Conservation (phyloP, 2,113 vertebrate species). For the Chaetura pelagica region DNA sequence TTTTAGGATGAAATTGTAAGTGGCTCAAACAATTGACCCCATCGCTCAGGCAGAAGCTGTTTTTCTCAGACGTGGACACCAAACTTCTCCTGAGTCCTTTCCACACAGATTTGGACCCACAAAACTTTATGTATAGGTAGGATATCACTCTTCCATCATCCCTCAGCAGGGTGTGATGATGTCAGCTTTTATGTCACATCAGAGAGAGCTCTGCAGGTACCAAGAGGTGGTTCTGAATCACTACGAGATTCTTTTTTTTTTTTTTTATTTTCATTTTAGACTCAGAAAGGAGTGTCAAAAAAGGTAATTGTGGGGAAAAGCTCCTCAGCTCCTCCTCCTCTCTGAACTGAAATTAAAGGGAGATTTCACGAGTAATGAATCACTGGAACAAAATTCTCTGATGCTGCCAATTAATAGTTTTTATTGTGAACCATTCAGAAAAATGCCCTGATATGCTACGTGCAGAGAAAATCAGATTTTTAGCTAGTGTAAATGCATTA, state of each 20-base stretch:
- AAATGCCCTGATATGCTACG: not conserved
- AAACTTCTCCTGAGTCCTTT: not conserved
- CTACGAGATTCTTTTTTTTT: accelerated
- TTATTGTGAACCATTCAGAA: not conserved
- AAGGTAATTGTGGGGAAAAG: not conserved
- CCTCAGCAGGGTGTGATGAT: not conserved
- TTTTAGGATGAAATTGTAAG: not conserved
- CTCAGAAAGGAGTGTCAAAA: not conserved
- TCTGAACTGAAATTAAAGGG: not conserved
- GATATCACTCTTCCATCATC: not conserved
- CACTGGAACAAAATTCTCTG: not conserved
- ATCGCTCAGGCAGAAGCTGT: not conserved
- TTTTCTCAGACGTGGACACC: not conserved
- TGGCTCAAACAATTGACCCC: not conserved
- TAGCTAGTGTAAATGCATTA: not conserved
- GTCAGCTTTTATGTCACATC: not conserved
- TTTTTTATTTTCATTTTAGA: not conserved
- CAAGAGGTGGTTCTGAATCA: not conserved
- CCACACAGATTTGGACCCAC: not conserved
- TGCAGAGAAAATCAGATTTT: not conserved
- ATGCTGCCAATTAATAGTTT: slow-evolving; percentile 7
- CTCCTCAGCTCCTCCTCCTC: not conserved
- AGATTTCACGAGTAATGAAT: not conserved
- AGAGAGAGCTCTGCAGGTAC: not conserved
- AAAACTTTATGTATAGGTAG: not conserved